Evolutionary conservation across 2,113 vertebrate species (phyloP).

Genomic region (Hippoglossus stenolepis): DNA sequence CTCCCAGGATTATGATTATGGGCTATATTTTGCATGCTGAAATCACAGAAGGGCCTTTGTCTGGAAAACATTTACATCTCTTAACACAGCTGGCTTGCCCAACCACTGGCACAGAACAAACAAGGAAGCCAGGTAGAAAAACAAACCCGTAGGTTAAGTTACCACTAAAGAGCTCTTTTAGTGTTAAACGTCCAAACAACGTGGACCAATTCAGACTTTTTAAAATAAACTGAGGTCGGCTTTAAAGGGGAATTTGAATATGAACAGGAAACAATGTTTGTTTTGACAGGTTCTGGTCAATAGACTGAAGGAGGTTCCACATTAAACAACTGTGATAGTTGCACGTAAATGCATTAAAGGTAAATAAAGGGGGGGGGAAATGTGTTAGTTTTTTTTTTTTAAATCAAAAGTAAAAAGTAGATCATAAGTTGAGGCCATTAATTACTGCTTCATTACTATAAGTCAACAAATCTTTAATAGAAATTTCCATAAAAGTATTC

Average conservation of each 20-base stretch:
- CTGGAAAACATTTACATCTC: constrained; percentile 82
- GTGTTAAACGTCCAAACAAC: constrained; percentile 73
- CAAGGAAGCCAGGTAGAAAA: constrained; percentile 71
- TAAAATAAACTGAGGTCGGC: constrained; percentile 73
- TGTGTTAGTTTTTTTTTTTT: not conserved
- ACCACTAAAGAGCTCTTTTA: constrained; percentile 83
- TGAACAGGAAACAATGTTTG: constrained; percentile 49
- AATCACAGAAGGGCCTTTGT: constrained; percentile 72
- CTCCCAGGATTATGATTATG: constrained; percentile 51
- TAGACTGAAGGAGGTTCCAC: not conserved
- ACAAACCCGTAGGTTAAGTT: constrained; percentile 66
- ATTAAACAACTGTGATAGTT: not conserved
- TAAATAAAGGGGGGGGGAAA: not conserved
- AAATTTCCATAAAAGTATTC: constrained; percentile 35
- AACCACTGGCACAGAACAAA: constrained; percentile 78
- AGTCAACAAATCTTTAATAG: constrained; percentile 12
- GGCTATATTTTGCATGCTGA: constrained; percentile 80
- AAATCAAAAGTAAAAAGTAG: not conserved
- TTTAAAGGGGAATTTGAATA: constrained; percentile 69
- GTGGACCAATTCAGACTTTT: constrained; percentile 67
- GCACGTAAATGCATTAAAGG: not conserved
- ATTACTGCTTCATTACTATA: not conserved
- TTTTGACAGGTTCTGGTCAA: constrained; percentile 49
- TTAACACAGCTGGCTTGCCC: constrained; percentile 80
- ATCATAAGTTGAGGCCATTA: not conserved